Evolutionary conservation across 2,797 vertebrate genomes (phyloP).

Genomic region (Crocodylus rhombifer): DNA sequence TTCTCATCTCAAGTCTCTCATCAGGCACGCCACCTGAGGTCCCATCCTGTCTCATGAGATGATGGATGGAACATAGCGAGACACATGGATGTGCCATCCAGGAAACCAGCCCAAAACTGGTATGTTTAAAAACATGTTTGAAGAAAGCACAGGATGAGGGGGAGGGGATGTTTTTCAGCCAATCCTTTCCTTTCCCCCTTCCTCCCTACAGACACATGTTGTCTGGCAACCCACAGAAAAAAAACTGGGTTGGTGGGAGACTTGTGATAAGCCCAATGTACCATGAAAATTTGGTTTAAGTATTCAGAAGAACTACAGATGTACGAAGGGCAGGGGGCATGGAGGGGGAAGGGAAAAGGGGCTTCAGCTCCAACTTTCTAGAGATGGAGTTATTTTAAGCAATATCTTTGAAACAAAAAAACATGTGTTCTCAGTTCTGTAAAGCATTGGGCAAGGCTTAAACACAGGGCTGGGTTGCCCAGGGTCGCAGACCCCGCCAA

Average conservation of each 20-base stretch:
- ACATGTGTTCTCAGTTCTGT: constrained; percentile 70
- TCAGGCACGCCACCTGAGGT: constrained; percentile 49
- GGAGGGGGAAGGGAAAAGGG: not conserved
- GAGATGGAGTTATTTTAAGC: constrained; percentile 78
- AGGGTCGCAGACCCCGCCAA: constrained; percentile 63
- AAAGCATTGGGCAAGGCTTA: constrained; percentile 36
- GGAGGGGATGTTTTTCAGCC: constrained; percentile 47
- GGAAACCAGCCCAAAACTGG: constrained; percentile 70
- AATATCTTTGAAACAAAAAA: constrained; percentile 77
- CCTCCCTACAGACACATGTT: constrained; percentile 38
- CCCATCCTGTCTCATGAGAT: constrained; percentile 54
- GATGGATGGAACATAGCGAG: constrained; percentile 67
- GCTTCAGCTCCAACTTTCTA: constrained; percentile 73
- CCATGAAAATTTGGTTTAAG: constrained; percentile 13
- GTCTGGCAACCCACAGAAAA: constrained; percentile 6
- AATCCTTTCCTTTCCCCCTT: constrained; percentile 2
- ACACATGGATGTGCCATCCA: constrained; percentile 69
- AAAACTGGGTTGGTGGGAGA: not conserved
- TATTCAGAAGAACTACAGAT: constrained; percentile 9
- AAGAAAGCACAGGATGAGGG: constrained; percentile 33
- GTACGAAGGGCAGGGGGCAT: not conserved
- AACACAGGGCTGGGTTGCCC: constrained; percentile 59
- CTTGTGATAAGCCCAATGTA: constrained; percentile 5
- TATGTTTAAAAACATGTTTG: constrained; percentile 63
- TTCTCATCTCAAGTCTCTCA: not conserved